Conservation (phyloP, 1,140 invertebrate species). For the Eumaeus atala region DNA sequence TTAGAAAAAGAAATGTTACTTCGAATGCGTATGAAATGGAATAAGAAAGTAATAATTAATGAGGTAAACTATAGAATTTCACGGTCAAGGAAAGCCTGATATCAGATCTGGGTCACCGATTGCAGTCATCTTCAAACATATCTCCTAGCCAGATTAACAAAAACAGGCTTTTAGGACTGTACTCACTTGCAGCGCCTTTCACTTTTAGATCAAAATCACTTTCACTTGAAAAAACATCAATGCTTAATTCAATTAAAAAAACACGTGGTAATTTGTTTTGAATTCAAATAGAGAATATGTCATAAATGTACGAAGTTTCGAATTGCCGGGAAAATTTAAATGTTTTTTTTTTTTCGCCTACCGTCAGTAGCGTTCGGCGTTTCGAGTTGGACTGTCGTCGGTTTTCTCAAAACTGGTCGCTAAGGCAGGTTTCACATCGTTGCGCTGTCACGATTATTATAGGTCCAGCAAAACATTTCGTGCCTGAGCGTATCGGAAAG, state of each 20-base stretch:
- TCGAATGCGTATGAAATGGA: not conserved
- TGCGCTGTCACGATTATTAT: conserved; percentile 47
- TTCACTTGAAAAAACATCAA: conserved; percentile 40
- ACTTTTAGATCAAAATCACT: conserved; percentile 56
- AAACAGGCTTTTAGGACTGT: conserved; percentile 38
- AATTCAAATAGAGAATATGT: conserved; percentile 18
- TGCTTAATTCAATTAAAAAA: conserved; percentile 13
- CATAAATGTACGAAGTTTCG: conserved; percentile 21
- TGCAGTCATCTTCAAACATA: conserved; percentile 32
- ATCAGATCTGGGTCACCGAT: conserved; percentile 27
- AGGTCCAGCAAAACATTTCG: conserved; percentile 27
- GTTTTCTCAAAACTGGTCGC: conserved; percentile 47
- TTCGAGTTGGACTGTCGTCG: conserved; percentile 26
- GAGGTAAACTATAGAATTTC: not conserved
- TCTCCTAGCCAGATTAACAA: conserved; percentile 40
- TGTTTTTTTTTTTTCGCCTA: conserved; percentile 16
- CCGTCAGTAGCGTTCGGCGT: conserved; percentile 25
- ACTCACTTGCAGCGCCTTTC: conserved; percentile 50
- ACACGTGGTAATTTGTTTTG: conserved; percentile 19
- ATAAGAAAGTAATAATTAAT: not conserved
- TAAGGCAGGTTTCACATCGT: conserved; percentile 36
- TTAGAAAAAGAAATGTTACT: no score
- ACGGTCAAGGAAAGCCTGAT: conserved; percentile 15
- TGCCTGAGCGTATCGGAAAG: conserved; percentile 28
- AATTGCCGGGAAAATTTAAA: conserved; percentile 18